phyloP scores from a whole-genome alignment of 2,888 invertebrate species.

The Andrena fulva region DNA sequence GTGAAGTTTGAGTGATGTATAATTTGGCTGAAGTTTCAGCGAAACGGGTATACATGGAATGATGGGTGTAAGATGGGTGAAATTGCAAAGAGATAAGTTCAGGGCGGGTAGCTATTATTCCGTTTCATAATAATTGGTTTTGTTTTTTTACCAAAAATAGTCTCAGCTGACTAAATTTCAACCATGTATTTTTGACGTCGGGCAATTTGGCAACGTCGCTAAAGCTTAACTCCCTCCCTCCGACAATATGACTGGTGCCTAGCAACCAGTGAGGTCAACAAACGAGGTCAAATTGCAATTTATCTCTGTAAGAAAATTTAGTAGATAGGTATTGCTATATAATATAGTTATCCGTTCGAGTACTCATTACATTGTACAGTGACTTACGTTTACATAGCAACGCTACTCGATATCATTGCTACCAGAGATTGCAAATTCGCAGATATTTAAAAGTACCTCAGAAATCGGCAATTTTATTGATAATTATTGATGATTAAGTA shows the following conservation, averaged over 20 bases:
- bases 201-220: slow-evolving; percentile 68
- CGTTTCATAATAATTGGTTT: background rate
- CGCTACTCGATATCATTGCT: background rate
- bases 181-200: slow-evolving; percentile 21
- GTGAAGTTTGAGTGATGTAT: background rate
- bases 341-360: slow-evolving; percentile 1
- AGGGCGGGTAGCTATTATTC: background rate
- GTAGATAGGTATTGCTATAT: slow-evolving; percentile 14
- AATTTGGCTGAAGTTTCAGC: background rate
- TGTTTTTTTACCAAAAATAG: background rate
- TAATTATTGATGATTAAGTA: too few relatives aligned
- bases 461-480: background rate
- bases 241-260: slow-evolving; percentile 58
- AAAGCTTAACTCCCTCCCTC: slow-evolving; percentile 62
- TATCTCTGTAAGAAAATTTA: slow-evolving; percentile 53
- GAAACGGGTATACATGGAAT: background rate
- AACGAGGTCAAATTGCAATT: slow-evolving; percentile 71
- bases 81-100: background rate
- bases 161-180: background rate
- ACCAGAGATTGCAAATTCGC: too few relatives aligned
- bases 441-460: too few relatives aligned
- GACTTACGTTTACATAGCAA: too few relatives aligned
- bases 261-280: slow-evolving; percentile 74
- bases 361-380: background rate
- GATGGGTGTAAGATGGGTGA: background rate